Evolutionary conservation across 2,797 vertebrate species (phyloP).

Genomic region (Ptychobarbus kaznakovi): DNA sequence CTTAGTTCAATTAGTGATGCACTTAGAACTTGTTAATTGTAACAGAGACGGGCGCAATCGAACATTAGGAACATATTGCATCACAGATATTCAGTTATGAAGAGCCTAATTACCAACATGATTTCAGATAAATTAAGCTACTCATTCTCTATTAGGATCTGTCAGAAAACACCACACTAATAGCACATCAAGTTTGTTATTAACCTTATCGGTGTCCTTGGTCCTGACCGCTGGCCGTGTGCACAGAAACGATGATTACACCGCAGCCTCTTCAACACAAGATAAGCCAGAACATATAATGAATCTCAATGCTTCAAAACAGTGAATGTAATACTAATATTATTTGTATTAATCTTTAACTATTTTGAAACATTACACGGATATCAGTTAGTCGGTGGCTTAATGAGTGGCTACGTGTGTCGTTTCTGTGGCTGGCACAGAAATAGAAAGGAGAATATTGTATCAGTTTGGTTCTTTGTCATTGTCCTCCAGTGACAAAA

Average conservation of each 20-base stretch:
- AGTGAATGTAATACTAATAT: background rate
- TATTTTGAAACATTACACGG: conserved; percentile 25
- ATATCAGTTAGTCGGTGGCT: conserved; percentile 5
- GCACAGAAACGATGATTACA: conserved; percentile 42
- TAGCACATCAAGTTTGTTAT: conserved; percentile 53
- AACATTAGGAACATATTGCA: conserved; percentile 14
- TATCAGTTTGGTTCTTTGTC: conserved; percentile 54
- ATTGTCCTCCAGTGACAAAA: conserved; percentile 56
- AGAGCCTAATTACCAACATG: conserved; percentile 48
- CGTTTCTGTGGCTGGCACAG: conserved; percentile 23
- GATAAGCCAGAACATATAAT: conserved; percentile 8
- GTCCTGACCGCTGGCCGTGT: conserved; percentile 26
- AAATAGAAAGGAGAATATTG: conserved; percentile 58
- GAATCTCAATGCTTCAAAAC: conserved; percentile 28
- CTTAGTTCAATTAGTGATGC: conserved; percentile 11
- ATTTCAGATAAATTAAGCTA: conserved; percentile 51
- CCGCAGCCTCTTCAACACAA: conserved; percentile 12
- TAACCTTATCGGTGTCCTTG: conserved; percentile 56
- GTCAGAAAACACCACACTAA: conserved; percentile 54
- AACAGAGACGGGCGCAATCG: background rate
- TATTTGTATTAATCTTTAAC: background rate
- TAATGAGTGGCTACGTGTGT: conserved; percentile 40
- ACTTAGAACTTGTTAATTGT: conserved; percentile 18
- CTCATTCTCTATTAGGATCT: conserved; percentile 51
- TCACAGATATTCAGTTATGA: conserved; percentile 55